Conservation (phyloP, 53 echinoderm and acorn worm species). For the Antedon mediterranea region DNA sequence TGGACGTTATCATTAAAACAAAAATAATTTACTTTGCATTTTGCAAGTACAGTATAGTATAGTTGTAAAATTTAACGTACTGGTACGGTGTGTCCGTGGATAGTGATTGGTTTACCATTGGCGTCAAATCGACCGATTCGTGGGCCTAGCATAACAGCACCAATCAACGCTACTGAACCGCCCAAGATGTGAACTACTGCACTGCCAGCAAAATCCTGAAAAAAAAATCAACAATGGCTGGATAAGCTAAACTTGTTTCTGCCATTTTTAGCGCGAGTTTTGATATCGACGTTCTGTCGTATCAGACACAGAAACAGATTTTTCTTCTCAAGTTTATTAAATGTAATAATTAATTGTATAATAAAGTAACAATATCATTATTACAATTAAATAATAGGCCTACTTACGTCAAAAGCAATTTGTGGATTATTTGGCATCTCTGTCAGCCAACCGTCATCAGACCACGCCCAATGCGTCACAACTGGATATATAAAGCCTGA, state of each 20-base stretch:
- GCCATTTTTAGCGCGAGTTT: too few relatives aligned
- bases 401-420: not conserved
- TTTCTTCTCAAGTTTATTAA: too few relatives aligned
- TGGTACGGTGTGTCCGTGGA: conserved; percentile 32
- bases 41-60: too few relatives aligned
- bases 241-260: too few relatives aligned
- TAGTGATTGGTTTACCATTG: conserved; percentile 6
- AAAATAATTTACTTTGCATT: too few relatives aligned
- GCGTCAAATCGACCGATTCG: conserved; percentile 32
- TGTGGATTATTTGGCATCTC: not conserved
- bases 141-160: conserved; percentile 33
- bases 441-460: conserved; percentile 16
- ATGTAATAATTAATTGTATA: too few relatives aligned
- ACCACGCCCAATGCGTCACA: conserved; percentile 34
- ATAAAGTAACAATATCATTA: too few relatives aligned
- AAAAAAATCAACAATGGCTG: not conserved
- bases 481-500: conserved; percentile 28
- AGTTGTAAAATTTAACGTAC: conserved; percentile 3
- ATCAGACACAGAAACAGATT: too few relatives aligned
- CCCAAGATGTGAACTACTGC: conserved; percentile 48
- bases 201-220: conserved; percentile 45
- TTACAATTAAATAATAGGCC: too few relatives aligned
- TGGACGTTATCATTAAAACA: too few relatives aligned
- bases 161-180: conserved; percentile 34
- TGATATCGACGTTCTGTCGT: too few relatives aligned